Evolutionary conservation across 2,113 vertebrate species (phyloP).

Genomic region (Notarius lentiginosus): DNA sequence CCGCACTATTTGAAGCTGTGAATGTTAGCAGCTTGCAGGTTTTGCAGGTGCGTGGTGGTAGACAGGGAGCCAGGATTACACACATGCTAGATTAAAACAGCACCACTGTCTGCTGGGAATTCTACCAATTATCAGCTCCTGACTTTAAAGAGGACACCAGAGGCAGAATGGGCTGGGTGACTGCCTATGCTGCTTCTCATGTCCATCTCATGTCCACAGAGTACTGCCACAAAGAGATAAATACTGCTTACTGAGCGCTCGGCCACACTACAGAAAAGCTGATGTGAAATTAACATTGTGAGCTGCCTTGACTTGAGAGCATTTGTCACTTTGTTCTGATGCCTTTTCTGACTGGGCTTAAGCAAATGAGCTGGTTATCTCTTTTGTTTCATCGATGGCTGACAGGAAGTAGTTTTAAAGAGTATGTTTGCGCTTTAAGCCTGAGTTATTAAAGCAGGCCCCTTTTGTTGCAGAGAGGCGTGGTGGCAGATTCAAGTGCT

Average conservation of each 20-base stretch:
- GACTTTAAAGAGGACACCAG: constrained; percentile 56
- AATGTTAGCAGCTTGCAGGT: constrained; percentile 54
- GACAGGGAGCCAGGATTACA: constrained; percentile 72
- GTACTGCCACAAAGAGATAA: constrained; percentile 73
- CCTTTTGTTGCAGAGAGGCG: constrained; percentile 60
- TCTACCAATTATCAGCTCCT: constrained; percentile 72
- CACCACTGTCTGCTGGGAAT: constrained; percentile 69
- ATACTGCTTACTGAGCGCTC: constrained; percentile 59
- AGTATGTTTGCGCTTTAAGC: constrained; percentile 58
- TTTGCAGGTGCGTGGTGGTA: constrained; percentile 63
- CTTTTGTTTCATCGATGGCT: constrained; percentile 55
- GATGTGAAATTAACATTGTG: constrained; percentile 58
- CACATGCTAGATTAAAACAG: constrained; percentile 71
- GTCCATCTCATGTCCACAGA: constrained; percentile 57
- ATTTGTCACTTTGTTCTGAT: constrained; percentile 42
- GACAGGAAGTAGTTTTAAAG: constrained; percentile 54
- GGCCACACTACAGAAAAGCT: constrained; percentile 58
- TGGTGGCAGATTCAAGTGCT: constrained; percentile 69
- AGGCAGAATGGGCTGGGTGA: constrained; percentile 37
- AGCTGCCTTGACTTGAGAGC: constrained; percentile 55
- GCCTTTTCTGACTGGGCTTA: constrained; percentile 53
- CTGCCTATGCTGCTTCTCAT: constrained; percentile 55
- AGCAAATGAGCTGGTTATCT: constrained; percentile 59
- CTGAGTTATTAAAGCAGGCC: constrained; percentile 53
- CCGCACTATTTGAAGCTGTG: constrained; percentile 54